These are phyloP conservation scores for Rotaria magnacalcarata DNA, from an alignment of 2,888 invertebrate species.

Conservation along the genomic window DNA sequence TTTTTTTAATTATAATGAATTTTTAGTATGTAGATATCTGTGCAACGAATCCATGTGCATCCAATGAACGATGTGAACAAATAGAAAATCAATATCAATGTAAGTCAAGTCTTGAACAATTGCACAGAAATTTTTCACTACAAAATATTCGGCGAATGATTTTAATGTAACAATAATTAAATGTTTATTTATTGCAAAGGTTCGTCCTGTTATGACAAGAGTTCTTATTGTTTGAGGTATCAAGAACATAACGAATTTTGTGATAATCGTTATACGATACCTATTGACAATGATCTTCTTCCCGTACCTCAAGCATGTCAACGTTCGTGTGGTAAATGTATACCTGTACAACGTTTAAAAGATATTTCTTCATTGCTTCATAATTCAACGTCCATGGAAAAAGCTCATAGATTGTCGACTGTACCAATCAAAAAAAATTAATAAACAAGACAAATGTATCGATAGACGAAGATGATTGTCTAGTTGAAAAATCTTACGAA, in stretches of 20 bases:
- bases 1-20: background rate
- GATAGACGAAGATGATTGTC: constrained; percentile 17
- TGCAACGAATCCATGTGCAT: constrained; percentile 3
- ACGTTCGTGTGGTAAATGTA: constrained; percentile 31
- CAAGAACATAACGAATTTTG: constrained; percentile 9
- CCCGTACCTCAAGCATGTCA: constrained; percentile 9
- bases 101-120: background rate
- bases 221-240: constrained; percentile 10
- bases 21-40: constrained; percentile 23
- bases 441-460: background rate
- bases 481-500: background rate
- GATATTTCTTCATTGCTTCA: background rate
- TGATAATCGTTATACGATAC: constrained; percentile 29
- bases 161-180: background rate
- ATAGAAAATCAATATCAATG: constrained; percentile 31
- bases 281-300: background rate
- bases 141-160: background rate
- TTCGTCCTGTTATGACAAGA: constrained; percentile 3
- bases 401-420: background rate
- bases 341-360: background rate
- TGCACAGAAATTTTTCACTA: too few species aligned
- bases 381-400: background rate
- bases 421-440: background rate
- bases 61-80: constrained; percentile 22
- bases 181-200: background rate